These are phyloP conservation scores for Gopherus evgoodei DNA, from an alignment of 2,113 vertebrate genomes.

Conservation along the genomic window DNA sequence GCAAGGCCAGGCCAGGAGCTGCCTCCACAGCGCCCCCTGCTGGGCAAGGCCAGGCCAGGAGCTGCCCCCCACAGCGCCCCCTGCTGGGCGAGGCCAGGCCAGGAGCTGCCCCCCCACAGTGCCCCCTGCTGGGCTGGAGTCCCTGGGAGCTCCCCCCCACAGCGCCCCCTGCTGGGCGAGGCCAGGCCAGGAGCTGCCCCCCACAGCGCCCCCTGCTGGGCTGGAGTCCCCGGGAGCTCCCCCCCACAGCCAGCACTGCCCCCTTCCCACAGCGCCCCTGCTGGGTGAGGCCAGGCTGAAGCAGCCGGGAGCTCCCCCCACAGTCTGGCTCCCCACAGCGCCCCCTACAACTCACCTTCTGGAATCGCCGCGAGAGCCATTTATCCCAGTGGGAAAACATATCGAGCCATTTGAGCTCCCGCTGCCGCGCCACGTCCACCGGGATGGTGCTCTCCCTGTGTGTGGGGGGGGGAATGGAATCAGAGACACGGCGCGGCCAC, in stretches of 20 bases:
- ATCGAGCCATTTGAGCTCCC: conserved; percentile 94
- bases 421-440: conserved; percentile 89
- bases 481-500: background rate
- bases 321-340: background rate
- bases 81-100: too few species aligned
- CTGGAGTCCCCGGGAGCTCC: too few species aligned
- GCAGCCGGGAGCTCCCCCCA: background rate
- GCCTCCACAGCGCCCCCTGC: background rate
- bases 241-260: background rate
- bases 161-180: background rate
- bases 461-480: background rate
- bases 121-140: background rate
- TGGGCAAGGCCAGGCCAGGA: too few species aligned
- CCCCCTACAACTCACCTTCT: conserved; percentile 83
- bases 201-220: background rate
- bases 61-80: background rate
- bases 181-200: background rate
- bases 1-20: too few species aligned
- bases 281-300: background rate
- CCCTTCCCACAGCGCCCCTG: background rate
- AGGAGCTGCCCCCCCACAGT: too few species aligned
- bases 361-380: conserved; percentile 89
- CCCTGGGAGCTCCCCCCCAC: background rate
- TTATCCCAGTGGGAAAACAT: conserved; percentile 95
- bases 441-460: conserved; percentile 84